These are phyloP conservation scores for Salpingus planirostris DNA, from an alignment of 2,888 invertebrate species.

Conservation along the genomic window DNA sequence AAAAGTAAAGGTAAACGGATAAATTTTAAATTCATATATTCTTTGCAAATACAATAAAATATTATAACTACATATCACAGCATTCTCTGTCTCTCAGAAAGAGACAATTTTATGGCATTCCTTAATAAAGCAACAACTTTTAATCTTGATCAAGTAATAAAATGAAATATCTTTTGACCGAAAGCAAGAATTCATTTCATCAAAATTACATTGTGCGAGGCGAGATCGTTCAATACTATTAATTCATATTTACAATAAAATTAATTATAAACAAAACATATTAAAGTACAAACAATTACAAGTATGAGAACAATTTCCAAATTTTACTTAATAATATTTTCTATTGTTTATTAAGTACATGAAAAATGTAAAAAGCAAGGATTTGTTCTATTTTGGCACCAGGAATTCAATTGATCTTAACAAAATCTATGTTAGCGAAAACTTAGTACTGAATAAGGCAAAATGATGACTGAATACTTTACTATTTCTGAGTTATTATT, in stretches of 20 bases:
- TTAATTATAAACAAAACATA: constrained; percentile 7
- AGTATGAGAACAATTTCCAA: constrained; percentile 12
- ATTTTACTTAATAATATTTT: constrained; percentile 5
- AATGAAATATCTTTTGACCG: constrained; percentile 10
- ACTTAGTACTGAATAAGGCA: too few species aligned
- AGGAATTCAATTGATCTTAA: too few species aligned
- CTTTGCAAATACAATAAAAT: constrained; percentile 17
- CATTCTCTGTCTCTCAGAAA: constrained; percentile 24
- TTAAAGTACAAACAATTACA: constrained; percentile 13
- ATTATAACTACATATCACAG: constrained; percentile 36
- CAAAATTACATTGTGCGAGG: too few species aligned
- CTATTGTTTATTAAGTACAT: constrained; percentile 7
- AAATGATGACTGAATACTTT: too few species aligned
- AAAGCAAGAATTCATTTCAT: too few species aligned
- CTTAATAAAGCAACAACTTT: constrained; percentile 21
- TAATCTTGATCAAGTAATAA: constrained; percentile 9
- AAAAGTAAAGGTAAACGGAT: too few species aligned
- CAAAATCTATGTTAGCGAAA: too few species aligned
- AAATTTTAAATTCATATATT: constrained; percentile 13
- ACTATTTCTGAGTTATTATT: too few species aligned
- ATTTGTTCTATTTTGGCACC: constrained; percentile 30
- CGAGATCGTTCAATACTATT: too few species aligned
- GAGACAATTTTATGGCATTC: constrained; percentile 26
- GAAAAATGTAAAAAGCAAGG: constrained; percentile 5
- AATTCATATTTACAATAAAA: constrained; percentile 9